Conservation (phyloP, 1,140 invertebrate species). For the Hylaeus anthracinus region DNA sequence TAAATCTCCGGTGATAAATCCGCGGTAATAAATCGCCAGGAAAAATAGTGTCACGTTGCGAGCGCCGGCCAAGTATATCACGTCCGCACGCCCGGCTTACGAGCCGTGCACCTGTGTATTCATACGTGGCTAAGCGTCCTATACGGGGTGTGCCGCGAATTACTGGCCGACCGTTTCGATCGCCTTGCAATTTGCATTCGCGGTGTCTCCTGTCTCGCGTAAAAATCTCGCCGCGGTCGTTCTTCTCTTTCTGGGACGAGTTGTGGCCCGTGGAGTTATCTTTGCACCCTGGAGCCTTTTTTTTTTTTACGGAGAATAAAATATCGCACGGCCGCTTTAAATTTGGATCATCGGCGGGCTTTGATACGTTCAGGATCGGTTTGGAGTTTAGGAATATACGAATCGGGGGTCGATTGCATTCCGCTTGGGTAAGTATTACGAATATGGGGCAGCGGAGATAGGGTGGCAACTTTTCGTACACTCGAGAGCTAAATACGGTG, state of each 20-base stretch:
- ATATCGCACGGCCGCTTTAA: too few relatives aligned
- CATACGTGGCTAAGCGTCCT: slow-evolving; percentile 12
- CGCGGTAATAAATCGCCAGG: slow-evolving; percentile 39
- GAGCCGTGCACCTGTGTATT: slow-evolving; percentile 27
- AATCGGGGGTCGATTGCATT: not conserved
- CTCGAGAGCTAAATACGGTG: not conserved
- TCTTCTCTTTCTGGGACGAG: not conserved
- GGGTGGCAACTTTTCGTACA: not conserved
- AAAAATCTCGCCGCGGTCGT: slow-evolving; percentile 17
- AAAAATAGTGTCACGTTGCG: slow-evolving; percentile 50
- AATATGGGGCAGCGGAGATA: not conserved
- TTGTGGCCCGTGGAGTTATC: not conserved
- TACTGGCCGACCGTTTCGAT: slow-evolving; percentile 17
- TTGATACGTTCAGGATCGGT: too few relatives aligned
- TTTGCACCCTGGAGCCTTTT: not conserved
- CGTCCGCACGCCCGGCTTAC: slow-evolving; percentile 9
- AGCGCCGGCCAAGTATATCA: slow-evolving; percentile 33
- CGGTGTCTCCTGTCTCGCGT: slow-evolving; percentile 10
- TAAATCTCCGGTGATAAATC: slow-evolving; percentile 56
- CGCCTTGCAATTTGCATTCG: slow-evolving; percentile 24
- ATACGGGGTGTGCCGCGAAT: not conserved
- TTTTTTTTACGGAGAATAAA: not conserved
- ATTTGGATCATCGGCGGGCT: too few relatives aligned
- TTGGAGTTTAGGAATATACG: too few relatives aligned
- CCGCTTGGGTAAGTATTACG: not conserved